Conservation (phyloP, 1,140 invertebrate species). For the Calosoma granatense region DNA sequence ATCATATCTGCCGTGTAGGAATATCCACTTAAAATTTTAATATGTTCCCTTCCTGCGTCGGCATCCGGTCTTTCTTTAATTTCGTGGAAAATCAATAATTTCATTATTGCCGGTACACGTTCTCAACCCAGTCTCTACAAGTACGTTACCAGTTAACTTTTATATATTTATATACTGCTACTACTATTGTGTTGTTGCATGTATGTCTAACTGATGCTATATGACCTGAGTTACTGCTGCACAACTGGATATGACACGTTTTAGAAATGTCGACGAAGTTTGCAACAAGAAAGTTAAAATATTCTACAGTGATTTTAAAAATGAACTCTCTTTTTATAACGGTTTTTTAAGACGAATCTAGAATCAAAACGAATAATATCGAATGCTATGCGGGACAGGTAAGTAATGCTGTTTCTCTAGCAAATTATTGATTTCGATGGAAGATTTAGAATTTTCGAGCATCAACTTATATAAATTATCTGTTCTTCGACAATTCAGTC, state of each 20-base stretch:
- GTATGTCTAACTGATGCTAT: neutral
- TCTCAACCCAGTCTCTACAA: neutral
- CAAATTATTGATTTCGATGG: too few relatives aligned
- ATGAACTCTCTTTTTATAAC: too few relatives aligned
- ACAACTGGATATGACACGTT: neutral
- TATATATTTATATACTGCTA: neutral
- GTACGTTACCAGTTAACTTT: neutral
- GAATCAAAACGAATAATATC: too few relatives aligned
- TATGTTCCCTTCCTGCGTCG: conserved; percentile 14
- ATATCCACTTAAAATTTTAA: conserved; percentile 21
- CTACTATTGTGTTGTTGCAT: neutral
- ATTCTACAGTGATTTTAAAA: too few relatives aligned
- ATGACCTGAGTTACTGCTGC: too few relatives aligned
- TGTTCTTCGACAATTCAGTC: too few relatives aligned
- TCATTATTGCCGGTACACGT: conserved; percentile 15
- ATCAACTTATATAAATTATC: too few relatives aligned
- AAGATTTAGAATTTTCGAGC: too few relatives aligned
- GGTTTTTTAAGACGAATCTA: too few relatives aligned
- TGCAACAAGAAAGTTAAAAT: neutral
- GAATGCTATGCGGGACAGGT: too few relatives aligned
- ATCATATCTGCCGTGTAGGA: conserved; percentile 15
- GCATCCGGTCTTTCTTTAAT: conserved; percentile 12
- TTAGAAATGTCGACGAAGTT: neutral
- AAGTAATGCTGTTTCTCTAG: too few relatives aligned
- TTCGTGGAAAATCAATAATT: conserved; percentile 20